Base-by-base conservation (phyloP, 2,797 vertebrate species). In the Myotis pilosus region DNA sequence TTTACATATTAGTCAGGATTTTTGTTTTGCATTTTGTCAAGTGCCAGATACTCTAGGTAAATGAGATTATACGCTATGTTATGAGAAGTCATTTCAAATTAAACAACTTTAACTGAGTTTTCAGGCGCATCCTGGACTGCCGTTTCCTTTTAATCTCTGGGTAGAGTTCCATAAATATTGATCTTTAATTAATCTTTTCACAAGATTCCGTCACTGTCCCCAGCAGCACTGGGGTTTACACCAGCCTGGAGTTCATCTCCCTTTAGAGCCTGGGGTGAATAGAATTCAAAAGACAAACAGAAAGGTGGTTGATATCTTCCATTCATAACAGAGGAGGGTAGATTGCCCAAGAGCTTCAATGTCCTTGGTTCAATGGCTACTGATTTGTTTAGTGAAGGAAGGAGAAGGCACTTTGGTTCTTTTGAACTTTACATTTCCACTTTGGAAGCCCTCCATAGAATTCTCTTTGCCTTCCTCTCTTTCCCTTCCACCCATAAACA, bases 61-160 rank as follows among this genome's bases (percentile, higher is more conserved):
- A 51, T 38, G 79, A 30, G 25, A 86, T 60, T 79, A 74, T 36
- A 81, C 30, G 41, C 38, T 16, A 38, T 38, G 62, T 86, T 82
- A 30, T 30, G 28, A 2, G 12, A 51, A 66, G 36, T 78, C 28
- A n/a, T 92, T 94, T 94, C 64, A 33, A 86, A 80, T 91, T 86
- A 74, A 91, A 86, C 33, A 82, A 15, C 19, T 69, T 80, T 55
- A 47, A 41, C 66, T 51, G 53, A 84, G 36, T 81, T 84, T 95
- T 68, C 66, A n/a, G 60, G 85, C 44, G 69, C 1, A 53, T 53
- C 62, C 33, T 20, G 55, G 41, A 66, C 81, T 78, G 23, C 66
- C 81, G 12, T 36, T 88, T 84, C 74, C 66, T 89, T 92, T 91
- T 83, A 20, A 33, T 89, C 28, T 89, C 69, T 90, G 36, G 2